These are phyloP conservation scores for Stratiomys singularior DNA, from an alignment of 2,888 invertebrate genomes.

Conservation along the genomic window DNA sequence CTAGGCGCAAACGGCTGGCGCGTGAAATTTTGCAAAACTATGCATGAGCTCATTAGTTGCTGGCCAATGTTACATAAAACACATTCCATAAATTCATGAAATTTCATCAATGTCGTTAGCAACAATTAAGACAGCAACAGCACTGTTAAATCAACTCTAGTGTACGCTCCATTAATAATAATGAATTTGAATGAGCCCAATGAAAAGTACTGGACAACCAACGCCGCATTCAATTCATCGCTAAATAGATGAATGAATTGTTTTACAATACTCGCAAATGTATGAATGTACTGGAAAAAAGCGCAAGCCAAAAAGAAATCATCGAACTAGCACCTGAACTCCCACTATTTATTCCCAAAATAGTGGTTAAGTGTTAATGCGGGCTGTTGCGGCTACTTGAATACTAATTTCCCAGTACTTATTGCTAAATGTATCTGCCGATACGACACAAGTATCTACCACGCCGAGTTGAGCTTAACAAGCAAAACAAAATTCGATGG, in stretches of 20 bases:
- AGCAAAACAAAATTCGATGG: neutral
- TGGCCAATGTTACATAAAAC: neutral
- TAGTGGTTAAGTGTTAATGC: constrained; percentile 5
- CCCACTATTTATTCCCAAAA: neutral
- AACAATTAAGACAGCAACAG: neutral
- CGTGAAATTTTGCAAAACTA: neutral
- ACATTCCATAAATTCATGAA: constrained; percentile 6
- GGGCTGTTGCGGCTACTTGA: neutral
- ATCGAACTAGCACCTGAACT: neutral
- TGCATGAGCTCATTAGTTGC: neutral
- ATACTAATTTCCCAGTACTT: neutral
- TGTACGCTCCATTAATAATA: neutral
- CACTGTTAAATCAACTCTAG: neutral
- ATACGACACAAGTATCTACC: neutral
- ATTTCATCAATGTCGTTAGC: neutral
- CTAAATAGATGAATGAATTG: constrained; percentile 11
- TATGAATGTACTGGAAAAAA: no score
- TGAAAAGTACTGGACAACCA: constrained; percentile 9
- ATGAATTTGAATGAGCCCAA: constrained; percentile 5
- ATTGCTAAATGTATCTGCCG: neutral
- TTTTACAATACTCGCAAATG: neutral
- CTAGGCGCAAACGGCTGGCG: no score
- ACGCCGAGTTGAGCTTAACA: neutral
- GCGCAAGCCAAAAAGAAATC: neutral
- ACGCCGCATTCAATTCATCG: neutral